A percentile compares a stretch with the other conserved stretches of the same genome.
Evolutionary conservation across 2,113 vertebrate genomes (phyloP).

Genomic region (Numenius arquata): DNA sequence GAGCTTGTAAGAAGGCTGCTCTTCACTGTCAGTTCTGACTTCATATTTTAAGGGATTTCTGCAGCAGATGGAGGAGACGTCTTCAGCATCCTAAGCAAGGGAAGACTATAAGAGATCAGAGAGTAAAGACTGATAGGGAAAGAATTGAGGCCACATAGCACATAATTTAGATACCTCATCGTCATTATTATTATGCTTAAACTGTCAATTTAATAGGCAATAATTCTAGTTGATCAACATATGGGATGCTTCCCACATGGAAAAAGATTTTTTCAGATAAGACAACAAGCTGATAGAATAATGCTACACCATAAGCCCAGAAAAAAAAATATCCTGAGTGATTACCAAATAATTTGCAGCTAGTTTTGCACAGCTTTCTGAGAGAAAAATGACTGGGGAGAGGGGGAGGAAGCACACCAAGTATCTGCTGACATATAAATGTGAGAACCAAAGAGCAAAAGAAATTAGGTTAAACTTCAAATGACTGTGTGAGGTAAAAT

Average conservation of each 20-base stretch:
- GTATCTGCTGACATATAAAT: slow-evolving; percentile 36
- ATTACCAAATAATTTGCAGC: slow-evolving; percentile 3
- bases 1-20: not conserved
- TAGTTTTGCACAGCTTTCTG: not conserved
- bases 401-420: not conserved
- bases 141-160: not conserved
- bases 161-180: not conserved
- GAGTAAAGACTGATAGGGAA: not conserved
- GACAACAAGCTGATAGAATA: slow-evolving; percentile 19
- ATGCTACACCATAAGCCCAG: not conserved
- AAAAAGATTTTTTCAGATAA: slow-evolving; percentile 22
- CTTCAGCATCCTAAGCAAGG: not conserved
- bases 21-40: not conserved
- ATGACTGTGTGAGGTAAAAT: not conserved
- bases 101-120: not conserved
- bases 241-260: not conserved
- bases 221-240: slow-evolving; percentile 9
- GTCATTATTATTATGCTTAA: not conserved
- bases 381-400: not conserved
- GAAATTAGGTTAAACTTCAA: slow-evolving; percentile 23
- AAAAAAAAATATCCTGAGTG: not conserved
- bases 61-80: not conserved
- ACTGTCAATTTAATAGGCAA: not conserved
- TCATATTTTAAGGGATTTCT: not conserved
- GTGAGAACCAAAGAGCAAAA: slow-evolving; percentile 32